These are phyloP conservation scores for Leptoteleia sp. DNA, from an alignment of 1,140 invertebrate genomes.

Conservation along the genomic window DNA sequence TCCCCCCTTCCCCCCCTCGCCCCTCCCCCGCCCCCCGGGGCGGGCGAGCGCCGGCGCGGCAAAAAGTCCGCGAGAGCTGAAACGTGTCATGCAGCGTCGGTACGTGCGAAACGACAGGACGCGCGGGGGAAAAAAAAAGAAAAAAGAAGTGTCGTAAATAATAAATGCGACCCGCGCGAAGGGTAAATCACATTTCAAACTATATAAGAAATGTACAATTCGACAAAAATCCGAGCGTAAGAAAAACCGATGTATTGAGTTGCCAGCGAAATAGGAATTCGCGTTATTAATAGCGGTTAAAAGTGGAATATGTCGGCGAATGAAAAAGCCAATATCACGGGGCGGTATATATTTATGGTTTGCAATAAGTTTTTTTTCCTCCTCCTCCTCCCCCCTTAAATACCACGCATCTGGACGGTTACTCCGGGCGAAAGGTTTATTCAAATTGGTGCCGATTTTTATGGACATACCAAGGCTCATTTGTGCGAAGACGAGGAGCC, in stretches of 20 bases:
- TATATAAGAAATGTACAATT: slow-evolving; percentile 20
- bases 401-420: too few relatives aligned
- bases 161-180: slow-evolving; percentile 19
- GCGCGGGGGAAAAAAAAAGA: too few relatives aligned
- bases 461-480: too few relatives aligned
- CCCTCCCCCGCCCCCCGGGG: too few relatives aligned
- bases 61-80: slow-evolving; percentile 5
- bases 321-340: slow-evolving; percentile 13
- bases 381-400: too few relatives aligned
- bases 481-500: too few relatives aligned
- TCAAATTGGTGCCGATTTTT: too few relatives aligned
- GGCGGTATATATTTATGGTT: slow-evolving; percentile 6
- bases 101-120: slow-evolving; percentile 2
- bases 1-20: too few relatives aligned
- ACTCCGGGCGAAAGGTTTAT: too few relatives aligned
- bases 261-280: slow-evolving; percentile 27
- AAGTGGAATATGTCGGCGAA: slow-evolving; percentile 11
- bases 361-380: not conserved
- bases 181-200: slow-evolving; percentile 18
- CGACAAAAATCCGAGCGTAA: slow-evolving; percentile 6
- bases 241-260: slow-evolving; percentile 41
- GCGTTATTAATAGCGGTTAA: slow-evolving; percentile 24
- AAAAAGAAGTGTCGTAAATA: too few relatives aligned
- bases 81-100: slow-evolving; percentile 5
- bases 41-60: not conserved